A percentile compares a stretch with the other conserved stretches of the same genome.
Conservation (phyloP, 2,113 vertebrate species). For the Corythornis cristatus region DNA sequence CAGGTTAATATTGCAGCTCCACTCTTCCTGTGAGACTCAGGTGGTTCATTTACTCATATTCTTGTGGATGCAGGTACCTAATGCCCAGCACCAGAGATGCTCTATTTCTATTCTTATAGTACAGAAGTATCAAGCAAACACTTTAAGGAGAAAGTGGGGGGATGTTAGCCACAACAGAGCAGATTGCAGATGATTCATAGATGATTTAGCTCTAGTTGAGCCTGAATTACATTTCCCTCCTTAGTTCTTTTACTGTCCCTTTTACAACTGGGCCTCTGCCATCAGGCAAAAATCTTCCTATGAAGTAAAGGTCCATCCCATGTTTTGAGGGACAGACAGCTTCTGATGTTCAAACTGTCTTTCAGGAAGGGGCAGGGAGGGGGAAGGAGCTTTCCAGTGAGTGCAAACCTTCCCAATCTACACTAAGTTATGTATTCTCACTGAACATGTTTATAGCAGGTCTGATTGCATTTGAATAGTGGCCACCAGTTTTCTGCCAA, state of each 20-base stretch:
- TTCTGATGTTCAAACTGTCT: not conserved
- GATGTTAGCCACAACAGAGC: constrained; percentile 40
- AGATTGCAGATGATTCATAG: constrained; percentile 18
- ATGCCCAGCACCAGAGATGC: not conserved
- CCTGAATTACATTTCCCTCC: constrained; percentile 29
- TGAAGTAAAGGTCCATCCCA: not conserved
- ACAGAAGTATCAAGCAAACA: not conserved
- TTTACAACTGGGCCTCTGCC: not conserved
- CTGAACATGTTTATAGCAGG: not conserved
- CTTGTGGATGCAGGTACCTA: not conserved
- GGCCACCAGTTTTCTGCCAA: not conserved
- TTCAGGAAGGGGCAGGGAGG: not conserved
- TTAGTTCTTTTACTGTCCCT: not conserved
- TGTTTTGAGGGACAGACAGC: not conserved
- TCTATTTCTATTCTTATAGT: not conserved
- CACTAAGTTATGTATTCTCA: not conserved
- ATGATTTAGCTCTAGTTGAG: constrained; percentile 14
- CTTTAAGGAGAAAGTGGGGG: not conserved
- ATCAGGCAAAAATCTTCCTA: not conserved
- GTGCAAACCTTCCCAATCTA: not conserved
- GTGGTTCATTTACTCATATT: not conserved
- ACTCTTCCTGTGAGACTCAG: not conserved
- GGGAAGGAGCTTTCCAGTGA: not conserved
- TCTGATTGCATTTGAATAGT: not conserved
- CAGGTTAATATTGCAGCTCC: not conserved